phyloP scores from a whole-genome alignment of 2,113 vertebrate species.

The Menura novaehollandiae region DNA sequence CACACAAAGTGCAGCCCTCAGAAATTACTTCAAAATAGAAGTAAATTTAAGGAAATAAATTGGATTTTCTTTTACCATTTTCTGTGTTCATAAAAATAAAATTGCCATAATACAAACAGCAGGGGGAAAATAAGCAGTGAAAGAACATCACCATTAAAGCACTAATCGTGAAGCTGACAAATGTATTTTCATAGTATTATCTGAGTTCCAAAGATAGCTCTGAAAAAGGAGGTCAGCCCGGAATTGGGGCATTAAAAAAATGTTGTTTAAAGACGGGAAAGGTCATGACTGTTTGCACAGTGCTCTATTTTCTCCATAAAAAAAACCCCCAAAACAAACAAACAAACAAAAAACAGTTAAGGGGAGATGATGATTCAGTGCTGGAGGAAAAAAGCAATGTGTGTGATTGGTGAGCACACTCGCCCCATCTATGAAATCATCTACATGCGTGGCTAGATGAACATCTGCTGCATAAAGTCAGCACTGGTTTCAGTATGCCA shows the following conservation, averaged over 20 bases:
- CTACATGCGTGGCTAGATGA: slow-evolving; percentile 60
- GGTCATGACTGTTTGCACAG: slow-evolving; percentile 56
- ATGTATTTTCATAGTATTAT: slow-evolving; percentile 42
- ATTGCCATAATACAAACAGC: background rate
- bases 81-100: slow-evolving; percentile 8
- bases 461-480: slow-evolving; percentile 66
- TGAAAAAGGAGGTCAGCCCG: slow-evolving; percentile 52
- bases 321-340: background rate
- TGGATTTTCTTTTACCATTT: background rate
- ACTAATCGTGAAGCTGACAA: slow-evolving; percentile 8
- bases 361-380: slow-evolving; percentile 62
- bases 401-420: slow-evolving; percentile 49
- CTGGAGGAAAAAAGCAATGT: background rate
- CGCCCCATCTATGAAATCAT: slow-evolving; percentile 64
- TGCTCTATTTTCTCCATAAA: slow-evolving; percentile 43
- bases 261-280: slow-evolving; percentile 53
- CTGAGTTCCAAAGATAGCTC: slow-evolving; percentile 37
- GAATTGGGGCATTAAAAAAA: slow-evolving; percentile 47
- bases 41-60: slow-evolving; percentile 15
- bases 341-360: background rate
- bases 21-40: background rate
- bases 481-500: slow-evolving; percentile 40
- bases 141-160: slow-evolving; percentile 10
- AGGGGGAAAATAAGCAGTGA: slow-evolving; percentile 9
- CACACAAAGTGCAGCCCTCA: background rate